phyloP scores from a whole-genome alignment of 2,888 invertebrate species.

The Spodoptera exigua region DNA sequence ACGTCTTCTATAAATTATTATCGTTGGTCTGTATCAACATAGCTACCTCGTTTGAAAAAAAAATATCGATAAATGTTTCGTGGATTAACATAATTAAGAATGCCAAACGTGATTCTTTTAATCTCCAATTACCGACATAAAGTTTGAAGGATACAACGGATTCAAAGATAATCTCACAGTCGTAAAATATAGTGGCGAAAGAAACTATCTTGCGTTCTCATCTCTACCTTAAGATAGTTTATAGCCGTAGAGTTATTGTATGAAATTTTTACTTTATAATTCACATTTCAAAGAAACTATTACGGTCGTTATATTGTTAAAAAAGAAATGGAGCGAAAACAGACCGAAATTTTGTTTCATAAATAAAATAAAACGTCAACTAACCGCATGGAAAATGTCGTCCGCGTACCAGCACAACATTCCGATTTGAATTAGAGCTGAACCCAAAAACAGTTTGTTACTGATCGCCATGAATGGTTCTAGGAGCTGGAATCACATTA shows the following conservation, averaged over 20 bases:
- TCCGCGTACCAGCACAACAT: conserved; percentile 86
- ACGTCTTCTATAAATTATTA: no score
- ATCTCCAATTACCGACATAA: neutral
- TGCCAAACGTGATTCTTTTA: neutral
- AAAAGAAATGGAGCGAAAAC: conserved; percentile 11
- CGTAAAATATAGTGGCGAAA: conserved; percentile 4
- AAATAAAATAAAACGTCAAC: conserved; percentile 44
- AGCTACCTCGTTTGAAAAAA: no score
- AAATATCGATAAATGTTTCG: no score
- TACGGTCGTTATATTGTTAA: conserved; percentile 1
- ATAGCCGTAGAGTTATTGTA: neutral
- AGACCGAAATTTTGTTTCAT: conserved; percentile 7
- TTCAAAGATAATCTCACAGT: conserved; percentile 1
- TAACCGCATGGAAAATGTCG: conserved; percentile 82
- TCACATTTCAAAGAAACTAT: neutral
- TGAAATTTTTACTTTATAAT: neutral
- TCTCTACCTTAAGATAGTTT: neutral
- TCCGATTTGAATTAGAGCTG: conserved; percentile 82
- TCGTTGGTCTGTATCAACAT: no score
- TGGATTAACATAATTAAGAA: neutral
- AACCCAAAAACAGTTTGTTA: conserved; percentile 80
- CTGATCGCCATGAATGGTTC: conserved; percentile 81
- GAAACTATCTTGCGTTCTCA: neutral
- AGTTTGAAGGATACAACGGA: conserved; percentile 4
- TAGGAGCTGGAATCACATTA: conserved; percentile 72